Percentiles rank a stretch among this genome's conserved stretches.
Conservation (phyloP, 2,113 vertebrate species). For the Rhynchopsitta pachyrhyncha region DNA sequence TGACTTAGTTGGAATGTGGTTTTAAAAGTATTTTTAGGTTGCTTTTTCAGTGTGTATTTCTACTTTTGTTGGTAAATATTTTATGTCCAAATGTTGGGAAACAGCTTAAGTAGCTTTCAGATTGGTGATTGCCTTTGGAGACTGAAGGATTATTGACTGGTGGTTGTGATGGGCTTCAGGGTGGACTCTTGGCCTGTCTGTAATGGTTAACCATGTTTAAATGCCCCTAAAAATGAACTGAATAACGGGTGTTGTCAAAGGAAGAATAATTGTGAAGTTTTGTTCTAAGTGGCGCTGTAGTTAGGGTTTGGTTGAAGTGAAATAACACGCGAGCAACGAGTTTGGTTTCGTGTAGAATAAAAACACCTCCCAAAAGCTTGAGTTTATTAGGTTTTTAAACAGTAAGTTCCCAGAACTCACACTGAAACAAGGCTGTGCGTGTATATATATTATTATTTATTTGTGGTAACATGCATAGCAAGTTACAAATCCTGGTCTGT, state of each 20-base stretch:
- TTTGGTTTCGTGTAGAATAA: neutral
- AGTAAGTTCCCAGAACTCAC: neutral
- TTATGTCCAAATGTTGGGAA: neutral
- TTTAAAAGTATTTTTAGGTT: conserved; percentile 41
- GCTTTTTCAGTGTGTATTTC: neutral
- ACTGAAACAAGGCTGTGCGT: neutral
- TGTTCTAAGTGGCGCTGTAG: neutral
- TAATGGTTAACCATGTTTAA: neutral
- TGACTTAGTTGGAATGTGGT: conserved; percentile 10
- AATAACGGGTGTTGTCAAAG: neutral
- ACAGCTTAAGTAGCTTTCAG: neutral
- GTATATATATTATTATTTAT: conserved; percentile 20
- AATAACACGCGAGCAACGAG: neutral
- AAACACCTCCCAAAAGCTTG: neutral
- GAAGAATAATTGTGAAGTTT: neutral
- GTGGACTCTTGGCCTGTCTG: neutral
- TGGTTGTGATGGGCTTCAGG: neutral
- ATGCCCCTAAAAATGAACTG: neutral
- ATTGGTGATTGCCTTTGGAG: neutral
- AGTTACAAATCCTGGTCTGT: conserved; percentile 17
- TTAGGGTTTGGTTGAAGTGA: neutral
- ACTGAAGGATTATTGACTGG: neutral
- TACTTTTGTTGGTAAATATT: conserved; percentile 54
- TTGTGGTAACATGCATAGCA: neutral
- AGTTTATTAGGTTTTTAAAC: neutral